A percentile compares a stretch with the other conserved stretches of the same genome.
Evolutionary conservation across 2,113 vertebrate genomes (phyloP).

Genomic region (Panurus biarmicus): DNA sequence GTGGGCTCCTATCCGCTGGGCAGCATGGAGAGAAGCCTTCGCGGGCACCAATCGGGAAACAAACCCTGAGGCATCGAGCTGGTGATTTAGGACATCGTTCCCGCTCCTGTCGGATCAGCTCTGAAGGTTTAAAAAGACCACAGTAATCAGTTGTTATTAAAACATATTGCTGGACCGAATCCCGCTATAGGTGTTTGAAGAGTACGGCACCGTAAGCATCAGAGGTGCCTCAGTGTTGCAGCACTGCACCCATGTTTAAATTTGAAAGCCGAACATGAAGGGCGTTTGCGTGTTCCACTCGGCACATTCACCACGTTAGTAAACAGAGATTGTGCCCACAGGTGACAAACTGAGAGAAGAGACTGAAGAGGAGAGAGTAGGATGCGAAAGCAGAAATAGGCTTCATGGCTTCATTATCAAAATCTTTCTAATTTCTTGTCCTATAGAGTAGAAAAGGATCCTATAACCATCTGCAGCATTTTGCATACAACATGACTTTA

Average conservation of each 20-base stretch:
- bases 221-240: background rate
- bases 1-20: background rate
- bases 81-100: background rate
- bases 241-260: background rate
- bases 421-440: background rate
- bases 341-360: background rate
- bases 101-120: background rate
- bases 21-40: rapidly evolving
- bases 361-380: background rate
- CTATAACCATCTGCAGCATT: background rate
- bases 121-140: background rate
- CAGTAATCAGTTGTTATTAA: background rate
- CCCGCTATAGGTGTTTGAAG: background rate
- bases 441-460: background rate
- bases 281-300: background rate
- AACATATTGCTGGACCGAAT: background rate
- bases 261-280: background rate
- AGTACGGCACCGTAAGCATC: background rate
- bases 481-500: background rate
- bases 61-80: background rate
- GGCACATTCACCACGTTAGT: background rate
- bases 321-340: background rate
- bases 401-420: background rate
- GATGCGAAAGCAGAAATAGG: background rate
- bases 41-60: background rate